Percentiles rank a stretch among this genome's conserved stretches.
These are phyloP conservation scores for Pipistrellus pipistrellus DNA, from an alignment of 2,797 vertebrate species.

Conservation along the genomic window DNA sequence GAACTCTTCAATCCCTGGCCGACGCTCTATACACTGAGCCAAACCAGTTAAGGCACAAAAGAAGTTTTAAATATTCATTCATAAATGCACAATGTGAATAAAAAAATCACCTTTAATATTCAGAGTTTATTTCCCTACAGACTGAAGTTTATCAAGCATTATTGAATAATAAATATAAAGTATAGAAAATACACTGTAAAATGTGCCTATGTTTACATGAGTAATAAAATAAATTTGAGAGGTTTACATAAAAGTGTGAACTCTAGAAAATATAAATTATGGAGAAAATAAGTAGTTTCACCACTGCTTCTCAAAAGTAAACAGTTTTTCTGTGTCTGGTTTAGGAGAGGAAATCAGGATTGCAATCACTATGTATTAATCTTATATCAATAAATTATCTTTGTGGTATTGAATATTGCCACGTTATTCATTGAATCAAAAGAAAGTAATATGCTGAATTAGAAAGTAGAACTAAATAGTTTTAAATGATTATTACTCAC, in stretches of 20 bases:
- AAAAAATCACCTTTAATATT: neutral
- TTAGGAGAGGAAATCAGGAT: neutral
- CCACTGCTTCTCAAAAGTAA: neutral
- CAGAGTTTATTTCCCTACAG: neutral
- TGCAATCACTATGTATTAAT: neutral
- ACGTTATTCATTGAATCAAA: neutral
- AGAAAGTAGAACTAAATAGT: neutral
- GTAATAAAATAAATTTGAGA: neutral
- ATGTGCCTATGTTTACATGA: neutral
- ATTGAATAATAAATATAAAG: neutral
- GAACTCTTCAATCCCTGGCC: no score
- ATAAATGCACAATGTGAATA: neutral
- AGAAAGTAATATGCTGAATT: neutral
- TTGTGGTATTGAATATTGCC: neutral
- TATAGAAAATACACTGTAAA: neutral
- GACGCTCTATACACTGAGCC: no score
- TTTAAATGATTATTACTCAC: neutral
- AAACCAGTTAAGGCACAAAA: no score
- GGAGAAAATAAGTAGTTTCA: neutral
- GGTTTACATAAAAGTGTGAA: neutral
- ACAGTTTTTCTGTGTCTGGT: neutral
- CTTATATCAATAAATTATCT: slow-evolving; percentile 1
- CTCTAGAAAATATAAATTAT: neutral
- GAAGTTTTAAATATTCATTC: neutral
- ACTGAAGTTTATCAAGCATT: neutral